phyloP scores from a whole-genome alignment of 2,797 vertebrate species.

The Microctenopoma lineatum region DNA sequence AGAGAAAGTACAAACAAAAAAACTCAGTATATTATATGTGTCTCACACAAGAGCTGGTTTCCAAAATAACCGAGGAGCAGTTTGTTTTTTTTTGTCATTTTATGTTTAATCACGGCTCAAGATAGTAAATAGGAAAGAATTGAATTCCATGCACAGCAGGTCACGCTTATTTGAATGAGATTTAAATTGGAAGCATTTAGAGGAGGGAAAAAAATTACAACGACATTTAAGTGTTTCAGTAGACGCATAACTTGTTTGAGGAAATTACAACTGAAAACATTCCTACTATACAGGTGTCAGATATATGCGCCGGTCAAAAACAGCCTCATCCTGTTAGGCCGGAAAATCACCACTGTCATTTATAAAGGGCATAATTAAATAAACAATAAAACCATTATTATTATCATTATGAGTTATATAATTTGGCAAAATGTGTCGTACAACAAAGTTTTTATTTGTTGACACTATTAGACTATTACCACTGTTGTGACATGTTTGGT shows the following conservation, averaged over 20 bases:
- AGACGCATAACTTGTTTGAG: background rate
- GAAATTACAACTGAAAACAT: conserved; percentile 14
- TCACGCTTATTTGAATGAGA: conserved; percentile 51
- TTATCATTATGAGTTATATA: background rate
- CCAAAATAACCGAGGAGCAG: background rate
- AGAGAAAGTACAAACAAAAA: conserved; percentile 4
- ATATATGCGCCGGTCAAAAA: background rate
- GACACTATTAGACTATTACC: background rate
- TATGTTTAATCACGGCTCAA: background rate
- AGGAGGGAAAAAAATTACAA: background rate
- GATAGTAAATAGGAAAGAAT: background rate
- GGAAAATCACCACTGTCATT: conserved; percentile 36
- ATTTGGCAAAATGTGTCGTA: background rate
- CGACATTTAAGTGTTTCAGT: background rate
- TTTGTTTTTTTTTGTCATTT: background rate
- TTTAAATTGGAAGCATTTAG: conserved; percentile 46
- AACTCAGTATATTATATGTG: background rate
- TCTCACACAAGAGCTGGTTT: background rate
- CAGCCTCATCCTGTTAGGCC: conserved; percentile 11
- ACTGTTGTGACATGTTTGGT: background rate
- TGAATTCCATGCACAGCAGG: background rate
- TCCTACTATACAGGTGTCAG: background rate
- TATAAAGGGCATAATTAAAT: background rate
- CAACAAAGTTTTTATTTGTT: background rate
- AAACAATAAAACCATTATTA: background rate